Evolutionary conservation across 2,888 invertebrate species (phyloP), one percentile per base, ranked within the genome.

Genomic region (Lochmaea crataegi): DNA sequence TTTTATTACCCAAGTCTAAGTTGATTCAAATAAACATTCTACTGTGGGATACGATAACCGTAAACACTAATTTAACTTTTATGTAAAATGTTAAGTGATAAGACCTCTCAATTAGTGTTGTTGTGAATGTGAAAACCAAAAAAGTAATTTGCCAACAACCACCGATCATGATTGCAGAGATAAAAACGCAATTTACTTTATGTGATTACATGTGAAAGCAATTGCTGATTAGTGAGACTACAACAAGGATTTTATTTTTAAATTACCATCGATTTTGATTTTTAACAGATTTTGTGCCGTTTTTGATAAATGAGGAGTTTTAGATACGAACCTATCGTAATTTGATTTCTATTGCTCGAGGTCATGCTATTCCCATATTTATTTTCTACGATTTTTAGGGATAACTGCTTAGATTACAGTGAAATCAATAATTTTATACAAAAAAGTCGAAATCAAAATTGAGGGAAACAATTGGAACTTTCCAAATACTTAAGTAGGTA

Each of bases 141-240:
- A 70, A 70, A 70, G 64, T 70, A 70, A 70, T 70, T 70, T 64
- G 45, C 70, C 45, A 57, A 65, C 53, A 56, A 64, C 56, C 70
- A 57, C 57, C 69, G 42, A 69, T 69, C 64, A 70, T 51, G 70
- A 70, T 70, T 56, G 45, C 12, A 64, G 16, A 70, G 70, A 70
- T 70, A 70, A 70, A 70, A 70, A 70, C 61, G 56, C 18, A 63
- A 63, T 63, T 63, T 63, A 42, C 61, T 65, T 65, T 70, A 70
- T 65, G 42, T 64, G 64, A 65, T 70, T 70, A 70, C 70, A 68
- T 68, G 68, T 68, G 56, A 32, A 68, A 61, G 60, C 60, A 61
- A 70, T 70, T 57, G 64, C 57, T 70, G 64, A 70, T 70, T 70
- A 69, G 56, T 70, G 48, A 53, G 45, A 32, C 48, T 57, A 57